phyloP scores from a whole-genome alignment of 2,797 vertebrate species.

The Spondyliosoma cantharus region DNA sequence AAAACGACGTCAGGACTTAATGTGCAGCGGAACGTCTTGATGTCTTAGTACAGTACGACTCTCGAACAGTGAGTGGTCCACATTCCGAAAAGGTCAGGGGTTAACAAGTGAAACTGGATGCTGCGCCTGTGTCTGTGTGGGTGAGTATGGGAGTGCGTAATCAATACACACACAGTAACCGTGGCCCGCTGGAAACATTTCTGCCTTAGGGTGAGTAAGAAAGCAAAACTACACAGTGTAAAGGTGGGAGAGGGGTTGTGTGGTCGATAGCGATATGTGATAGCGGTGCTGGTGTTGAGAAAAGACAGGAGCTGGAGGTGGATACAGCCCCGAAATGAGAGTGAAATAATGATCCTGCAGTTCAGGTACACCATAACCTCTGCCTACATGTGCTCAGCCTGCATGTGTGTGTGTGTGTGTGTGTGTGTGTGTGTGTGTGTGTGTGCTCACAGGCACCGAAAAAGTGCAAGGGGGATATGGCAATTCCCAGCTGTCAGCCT shows the following conservation, averaged over 20 bases:
- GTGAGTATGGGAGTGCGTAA: constrained; percentile 71
- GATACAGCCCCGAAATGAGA: constrained; percentile 72
- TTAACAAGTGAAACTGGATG: constrained; percentile 77
- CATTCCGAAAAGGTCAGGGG: constrained; percentile 70
- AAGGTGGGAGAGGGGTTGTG: constrained; percentile 60
- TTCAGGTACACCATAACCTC: constrained; percentile 74
- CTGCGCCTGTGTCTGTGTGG: constrained; percentile 71
- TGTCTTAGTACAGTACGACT: constrained; percentile 22
- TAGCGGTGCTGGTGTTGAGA: constrained; percentile 56
- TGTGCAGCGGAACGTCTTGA: constrained; percentile 11
- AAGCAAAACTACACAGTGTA: constrained; percentile 59
- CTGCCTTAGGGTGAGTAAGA: constrained; percentile 71
- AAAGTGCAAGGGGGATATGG: constrained; percentile 65
- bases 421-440: constrained; percentile 49
- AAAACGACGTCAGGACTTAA: constrained; percentile 6
- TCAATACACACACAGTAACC: constrained; percentile 71
- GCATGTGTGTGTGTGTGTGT: constrained; percentile 49
- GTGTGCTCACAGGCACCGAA: constrained; percentile 56
- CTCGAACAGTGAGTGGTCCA: constrained; percentile 46
- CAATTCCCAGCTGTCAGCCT: constrained; percentile 80
- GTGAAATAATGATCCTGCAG: constrained; percentile 78
- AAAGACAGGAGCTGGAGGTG: constrained; percentile 57
- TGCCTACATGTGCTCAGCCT: constrained; percentile 63
- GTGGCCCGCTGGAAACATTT: constrained; percentile 65
- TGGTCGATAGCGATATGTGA: constrained; percentile 68